Evolutionary conservation across 2,797 vertebrate genomes (phyloP).

Genomic region (Phataginus tricuspis): DNA sequence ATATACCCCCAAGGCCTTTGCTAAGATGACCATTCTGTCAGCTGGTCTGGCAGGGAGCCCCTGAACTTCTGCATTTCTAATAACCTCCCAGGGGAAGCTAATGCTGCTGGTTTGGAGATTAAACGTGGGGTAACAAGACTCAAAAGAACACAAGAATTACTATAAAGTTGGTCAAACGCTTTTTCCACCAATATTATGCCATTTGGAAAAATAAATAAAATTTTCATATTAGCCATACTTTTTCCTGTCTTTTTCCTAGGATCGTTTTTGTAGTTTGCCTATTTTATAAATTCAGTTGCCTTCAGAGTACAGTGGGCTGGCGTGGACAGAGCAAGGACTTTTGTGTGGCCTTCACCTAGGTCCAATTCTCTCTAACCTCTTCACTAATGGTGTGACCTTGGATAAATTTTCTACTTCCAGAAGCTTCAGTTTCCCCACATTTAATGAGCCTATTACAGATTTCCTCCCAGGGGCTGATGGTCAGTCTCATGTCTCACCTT

Average conservation of each 20-base stretch:
- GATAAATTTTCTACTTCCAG: background rate
- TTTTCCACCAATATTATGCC: background rate
- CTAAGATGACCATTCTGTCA: background rate
- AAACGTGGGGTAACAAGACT: background rate
- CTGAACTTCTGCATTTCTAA: background rate
- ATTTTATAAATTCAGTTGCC: background rate
- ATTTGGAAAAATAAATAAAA: background rate
- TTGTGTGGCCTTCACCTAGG: background rate
- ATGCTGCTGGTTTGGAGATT: background rate
- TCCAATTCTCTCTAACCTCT: background rate
- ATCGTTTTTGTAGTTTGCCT: background rate
- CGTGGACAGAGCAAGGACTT: background rate
- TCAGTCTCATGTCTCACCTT: background rate
- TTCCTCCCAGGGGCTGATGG: background rate
- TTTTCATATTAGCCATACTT: background rate
- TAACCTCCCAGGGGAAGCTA: background rate
- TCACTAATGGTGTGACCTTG: background rate
- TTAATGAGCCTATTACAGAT: background rate
- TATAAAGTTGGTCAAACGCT: background rate
- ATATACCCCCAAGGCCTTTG: background rate
- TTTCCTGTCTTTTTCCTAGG: background rate
- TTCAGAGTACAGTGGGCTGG: background rate
- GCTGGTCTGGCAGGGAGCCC: background rate
- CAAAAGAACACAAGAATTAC: background rate
- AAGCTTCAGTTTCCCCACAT: background rate